Conservation (phyloP, 2,113 vertebrate species). For the Suricata suricatta region DNA sequence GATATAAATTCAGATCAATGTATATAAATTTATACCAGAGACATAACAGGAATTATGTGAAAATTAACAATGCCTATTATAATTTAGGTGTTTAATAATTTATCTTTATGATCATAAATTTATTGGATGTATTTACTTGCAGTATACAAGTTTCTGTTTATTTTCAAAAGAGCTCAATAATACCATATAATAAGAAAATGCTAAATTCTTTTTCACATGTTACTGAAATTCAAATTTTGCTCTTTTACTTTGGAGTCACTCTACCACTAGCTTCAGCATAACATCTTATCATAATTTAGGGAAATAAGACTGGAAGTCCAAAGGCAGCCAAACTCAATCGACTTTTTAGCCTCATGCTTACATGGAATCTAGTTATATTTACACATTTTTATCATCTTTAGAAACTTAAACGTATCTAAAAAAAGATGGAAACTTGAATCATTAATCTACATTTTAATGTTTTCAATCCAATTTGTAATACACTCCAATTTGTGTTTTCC, state of each 20-base stretch:
- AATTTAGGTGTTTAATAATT: background rate
- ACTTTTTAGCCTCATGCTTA: conserved; percentile 5
- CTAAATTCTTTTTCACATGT: background rate
- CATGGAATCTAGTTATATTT: background rate
- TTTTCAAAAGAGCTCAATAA: background rate
- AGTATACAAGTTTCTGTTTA: background rate
- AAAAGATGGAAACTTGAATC: background rate
- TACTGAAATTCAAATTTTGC: background rate
- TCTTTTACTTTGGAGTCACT: background rate
- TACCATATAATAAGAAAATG: background rate
- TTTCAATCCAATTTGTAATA: conserved; percentile 1
- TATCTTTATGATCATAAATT: background rate
- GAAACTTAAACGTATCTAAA: background rate
- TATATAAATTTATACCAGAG: background rate
- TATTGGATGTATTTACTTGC: background rate
- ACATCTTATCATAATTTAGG: background rate
- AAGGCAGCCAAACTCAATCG: background rate
- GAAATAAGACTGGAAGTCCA: background rate
- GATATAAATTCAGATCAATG: background rate
- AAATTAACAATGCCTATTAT: background rate
- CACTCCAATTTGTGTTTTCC: conserved; percentile 22
- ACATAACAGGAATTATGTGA: background rate
- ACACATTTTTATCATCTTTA: background rate
- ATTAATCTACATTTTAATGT: background rate
- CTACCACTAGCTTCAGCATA: background rate